Base-by-base conservation (phyloP, 1,140 invertebrate genomes). In the Pygmarrhopalites habei region DNA sequence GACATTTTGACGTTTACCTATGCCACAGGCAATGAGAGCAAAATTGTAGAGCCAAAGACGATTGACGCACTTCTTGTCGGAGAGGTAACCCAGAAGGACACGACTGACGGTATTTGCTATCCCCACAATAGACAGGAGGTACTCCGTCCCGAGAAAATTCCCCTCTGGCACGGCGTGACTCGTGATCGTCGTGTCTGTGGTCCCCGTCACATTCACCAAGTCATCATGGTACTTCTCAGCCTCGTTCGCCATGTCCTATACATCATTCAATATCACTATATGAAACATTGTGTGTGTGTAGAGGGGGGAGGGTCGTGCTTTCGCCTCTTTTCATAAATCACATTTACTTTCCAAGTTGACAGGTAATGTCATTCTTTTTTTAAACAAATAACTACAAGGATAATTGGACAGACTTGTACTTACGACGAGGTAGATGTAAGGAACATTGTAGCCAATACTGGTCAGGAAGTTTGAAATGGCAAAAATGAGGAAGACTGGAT, bases 361-460 rank as follows among this genome's bases (percentile, higher is more conserved):
- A 7, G 7, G 17, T 17, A 39, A 7, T 17, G 17, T 10, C 35
- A 39, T 17, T 17, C 7, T 10, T 17, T 39, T 10, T 17, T 10
- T 39, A 39, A 39, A 39, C 7, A 7, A 39, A 7, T 39, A 17
- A 39, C 17, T 39, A 10, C 7, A 10, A 10, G 7, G 7, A 17
- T 17, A 39, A 39, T 39, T 7, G 7, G 17, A 39, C 17, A 17
- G 35, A 39, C 7, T 39, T 39, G 12, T 12, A 73, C 79, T 77
- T 72, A 82, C 82, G 62, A 84, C 83, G 43, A 90, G 81, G 76
- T 88, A 91, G 66, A 96, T 81, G 78, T 95, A 90, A 58, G 95
- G 95, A 72, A 95, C 85, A 75, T 96, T 94, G 79, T 95, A 98
- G 32, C 95, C 95, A 69, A 98, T 89, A 73, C 89, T 94, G 7